Conservation (phyloP, 2,797 vertebrate species). For the Falco biarmicus region DNA sequence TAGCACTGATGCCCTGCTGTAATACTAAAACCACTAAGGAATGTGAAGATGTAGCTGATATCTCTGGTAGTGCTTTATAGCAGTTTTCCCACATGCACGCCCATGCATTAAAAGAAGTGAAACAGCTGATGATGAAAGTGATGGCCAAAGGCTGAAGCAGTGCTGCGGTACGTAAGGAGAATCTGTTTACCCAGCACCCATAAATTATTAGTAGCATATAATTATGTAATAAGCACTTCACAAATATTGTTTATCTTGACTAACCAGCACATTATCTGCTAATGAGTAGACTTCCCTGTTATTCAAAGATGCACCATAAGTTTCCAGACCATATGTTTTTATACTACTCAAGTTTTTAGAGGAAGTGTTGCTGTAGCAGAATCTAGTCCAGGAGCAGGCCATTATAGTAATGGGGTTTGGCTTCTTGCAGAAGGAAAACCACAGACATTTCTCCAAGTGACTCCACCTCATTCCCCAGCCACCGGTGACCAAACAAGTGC, state of each 20-base stretch:
- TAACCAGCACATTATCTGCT: not conserved
- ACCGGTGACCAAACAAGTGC: not conserved
- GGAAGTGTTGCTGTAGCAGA: not conserved
- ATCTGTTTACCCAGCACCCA: not conserved
- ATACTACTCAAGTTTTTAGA: not conserved
- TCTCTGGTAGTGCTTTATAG: not conserved
- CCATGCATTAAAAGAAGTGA: not conserved
- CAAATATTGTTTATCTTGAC: not conserved
- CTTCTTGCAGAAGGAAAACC: not conserved
- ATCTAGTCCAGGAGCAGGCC: not conserved
- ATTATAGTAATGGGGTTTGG: not conserved
- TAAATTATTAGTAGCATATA: not conserved
- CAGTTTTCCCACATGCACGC: not conserved
- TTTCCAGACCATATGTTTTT: not conserved
- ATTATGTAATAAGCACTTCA: not conserved
- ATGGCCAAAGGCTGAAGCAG: not conserved
- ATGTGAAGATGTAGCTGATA: not conserved
- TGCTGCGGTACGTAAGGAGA: not conserved
- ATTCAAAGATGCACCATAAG: not conserved
- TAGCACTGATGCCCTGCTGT: not conserved
- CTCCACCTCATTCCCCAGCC: not conserved
- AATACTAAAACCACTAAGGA: not conserved
- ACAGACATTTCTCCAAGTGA: not conserved
- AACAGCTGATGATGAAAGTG: not conserved
- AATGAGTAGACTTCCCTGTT: not conserved